Conservation (phyloP, 1,140 invertebrate genomes). For the Tribolium madens region DNA sequence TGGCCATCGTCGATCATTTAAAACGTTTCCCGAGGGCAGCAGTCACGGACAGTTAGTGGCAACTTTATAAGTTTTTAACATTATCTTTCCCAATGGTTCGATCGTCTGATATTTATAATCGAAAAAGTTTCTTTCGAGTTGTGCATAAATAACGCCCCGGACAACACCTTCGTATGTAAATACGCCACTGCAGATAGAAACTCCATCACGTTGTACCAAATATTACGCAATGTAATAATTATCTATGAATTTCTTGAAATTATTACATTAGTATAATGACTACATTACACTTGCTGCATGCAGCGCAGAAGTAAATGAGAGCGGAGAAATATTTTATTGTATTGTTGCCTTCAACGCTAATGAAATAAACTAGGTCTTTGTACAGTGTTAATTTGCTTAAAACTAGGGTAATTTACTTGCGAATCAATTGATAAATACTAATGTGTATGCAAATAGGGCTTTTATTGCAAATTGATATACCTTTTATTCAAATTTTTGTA, state of each 20-base stretch:
- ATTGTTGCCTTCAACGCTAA: background rate
- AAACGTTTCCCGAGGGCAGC: conserved; percentile 28
- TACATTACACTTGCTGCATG: background rate
- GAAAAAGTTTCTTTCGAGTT: conserved; percentile 48
- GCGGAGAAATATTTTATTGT: background rate
- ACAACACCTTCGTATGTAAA: conserved; percentile 4
- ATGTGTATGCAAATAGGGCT: conserved; percentile 18
- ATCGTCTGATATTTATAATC: conserved; percentile 54
- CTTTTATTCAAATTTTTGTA: conserved; percentile 29
- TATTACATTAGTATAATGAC: too few relatives aligned
- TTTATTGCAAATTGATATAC: conserved; percentile 31
- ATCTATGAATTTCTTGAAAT: too few relatives aligned
- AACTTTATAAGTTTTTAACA: conserved; percentile 53
- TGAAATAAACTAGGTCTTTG: conserved; percentile 11
- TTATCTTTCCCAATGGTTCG: conserved; percentile 54
- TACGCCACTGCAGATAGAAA: conserved; percentile 10
- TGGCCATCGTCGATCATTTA: conserved; percentile 40
- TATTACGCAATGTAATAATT: background rate
- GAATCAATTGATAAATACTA: conserved; percentile 22
- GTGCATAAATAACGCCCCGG: conserved; percentile 42
- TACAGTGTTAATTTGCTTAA: conserved; percentile 7
- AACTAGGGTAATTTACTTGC: background rate
- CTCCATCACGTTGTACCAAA: background rate
- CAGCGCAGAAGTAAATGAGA: background rate
- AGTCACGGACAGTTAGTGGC: conserved; percentile 43